phyloP scores from a whole-genome alignment of 2,797 vertebrate species.

The Serranus cabrilla region DNA sequence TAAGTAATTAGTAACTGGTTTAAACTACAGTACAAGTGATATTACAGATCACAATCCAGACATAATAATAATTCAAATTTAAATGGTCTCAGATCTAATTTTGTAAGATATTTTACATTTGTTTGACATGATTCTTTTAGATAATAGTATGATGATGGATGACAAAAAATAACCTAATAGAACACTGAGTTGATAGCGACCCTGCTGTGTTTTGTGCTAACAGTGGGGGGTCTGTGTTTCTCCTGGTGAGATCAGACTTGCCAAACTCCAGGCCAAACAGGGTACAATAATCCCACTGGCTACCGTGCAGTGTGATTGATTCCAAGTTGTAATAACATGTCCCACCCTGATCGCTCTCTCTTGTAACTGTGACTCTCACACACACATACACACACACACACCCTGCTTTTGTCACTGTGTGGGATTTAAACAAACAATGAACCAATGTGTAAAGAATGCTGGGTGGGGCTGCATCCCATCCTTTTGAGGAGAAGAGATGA shows the following conservation, averaged over 20 bases:
- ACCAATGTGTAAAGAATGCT: constrained; percentile 78
- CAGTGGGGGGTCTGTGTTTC: constrained; percentile 28
- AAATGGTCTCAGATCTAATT: constrained; percentile 4
- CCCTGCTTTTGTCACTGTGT: constrained; percentile 73
- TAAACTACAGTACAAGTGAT: neutral
- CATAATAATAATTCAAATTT: no score
- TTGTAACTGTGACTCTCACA: constrained; percentile 39
- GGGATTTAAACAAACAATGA: constrained; percentile 82
- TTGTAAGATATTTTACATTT: neutral
- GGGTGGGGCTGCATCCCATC: constrained; percentile 76
- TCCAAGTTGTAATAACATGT: constrained; percentile 74
- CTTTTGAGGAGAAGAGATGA: constrained; percentile 66
- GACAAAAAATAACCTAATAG: neutral
- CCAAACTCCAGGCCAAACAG: constrained; percentile 58
- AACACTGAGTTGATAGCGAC: neutral
- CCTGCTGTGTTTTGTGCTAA: constrained; percentile 40
- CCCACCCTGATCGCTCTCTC: constrained; percentile 67
- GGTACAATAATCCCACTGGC: constrained; percentile 73
- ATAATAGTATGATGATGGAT: neutral
- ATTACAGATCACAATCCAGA: no score
- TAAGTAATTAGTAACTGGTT: neutral
- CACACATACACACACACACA: constrained; percentile 53
- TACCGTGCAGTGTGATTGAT: constrained; percentile 72
- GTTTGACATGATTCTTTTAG: neutral
- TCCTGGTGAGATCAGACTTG: constrained; percentile 59